Evolutionary conservation across 2,888 invertebrate species (phyloP).

Genomic region (Caradrina clavipalpis): DNA sequence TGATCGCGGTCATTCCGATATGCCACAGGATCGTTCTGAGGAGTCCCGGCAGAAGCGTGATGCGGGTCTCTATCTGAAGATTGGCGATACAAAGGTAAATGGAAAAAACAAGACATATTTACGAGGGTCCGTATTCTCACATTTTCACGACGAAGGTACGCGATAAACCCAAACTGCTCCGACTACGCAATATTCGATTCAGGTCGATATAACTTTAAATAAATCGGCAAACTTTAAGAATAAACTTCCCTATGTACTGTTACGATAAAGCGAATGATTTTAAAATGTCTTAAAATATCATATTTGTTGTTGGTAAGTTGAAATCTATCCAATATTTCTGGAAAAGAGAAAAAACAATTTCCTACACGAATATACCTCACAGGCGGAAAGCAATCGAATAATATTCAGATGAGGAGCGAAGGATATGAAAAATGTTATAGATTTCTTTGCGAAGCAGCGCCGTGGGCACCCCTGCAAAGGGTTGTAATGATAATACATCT

Average conservation of each 20-base stretch:
- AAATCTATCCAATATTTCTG: conserved; percentile 68
- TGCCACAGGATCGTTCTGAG: conserved; percentile 73
- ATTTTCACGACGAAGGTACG: conserved; percentile 69
- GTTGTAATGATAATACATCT: conserved; percentile 60
- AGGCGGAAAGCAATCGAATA: conserved; percentile 76
- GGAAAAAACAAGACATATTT: conserved; percentile 79
- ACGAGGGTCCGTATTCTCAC: conserved; percentile 75
- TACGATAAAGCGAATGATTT: conserved; percentile 59
- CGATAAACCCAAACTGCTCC: conserved; percentile 68
- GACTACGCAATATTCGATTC: conserved; percentile 68
- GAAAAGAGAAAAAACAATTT: conserved; percentile 73
- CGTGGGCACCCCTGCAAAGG: conserved; percentile 57
- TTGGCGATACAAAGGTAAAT: conserved; percentile 76
- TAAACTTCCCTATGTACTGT: conserved; percentile 41
- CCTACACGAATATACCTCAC: conserved; percentile 67
- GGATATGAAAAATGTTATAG: conserved; percentile 75
- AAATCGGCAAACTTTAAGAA: conserved; percentile 60
- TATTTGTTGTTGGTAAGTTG: conserved; percentile 59
- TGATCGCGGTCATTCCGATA: conserved; percentile 81
- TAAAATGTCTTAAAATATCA: conserved; percentile 60
- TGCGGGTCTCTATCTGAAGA: conserved; percentile 72
- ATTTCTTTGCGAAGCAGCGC: conserved; percentile 66
- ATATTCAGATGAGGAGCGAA: conserved; percentile 76
- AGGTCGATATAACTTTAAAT: conserved; percentile 64
- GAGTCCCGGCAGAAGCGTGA: conserved; percentile 76